Evolutionary conservation across 2,888 invertebrate species (phyloP), one percentile per base, ranked within the genome.

Genomic region (Cheiracanthium punctorium): DNA sequence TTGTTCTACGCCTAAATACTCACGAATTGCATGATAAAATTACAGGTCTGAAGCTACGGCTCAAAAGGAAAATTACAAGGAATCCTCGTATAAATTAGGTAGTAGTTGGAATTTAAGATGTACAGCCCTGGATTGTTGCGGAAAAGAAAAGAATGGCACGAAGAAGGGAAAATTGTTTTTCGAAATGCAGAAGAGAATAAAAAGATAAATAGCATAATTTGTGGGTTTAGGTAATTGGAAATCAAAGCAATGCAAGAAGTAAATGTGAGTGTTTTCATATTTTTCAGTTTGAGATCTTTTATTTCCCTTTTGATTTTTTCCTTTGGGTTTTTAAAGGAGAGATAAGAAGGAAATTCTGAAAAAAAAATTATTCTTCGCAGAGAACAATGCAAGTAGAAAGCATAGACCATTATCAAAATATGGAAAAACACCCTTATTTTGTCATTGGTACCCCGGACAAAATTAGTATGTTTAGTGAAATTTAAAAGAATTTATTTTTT

Each of bases 161-260:
- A 24, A 58, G 14, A 58, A 24, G 58, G 58, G 58, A 58, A 58
- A 58, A 58, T 58, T 58, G 58, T 58, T 58, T 58, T 58, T 37
- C 37, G 58, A 8, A 58, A 12, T 24, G 58, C 20, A 24, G 37
- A 37, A 24, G 58, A 58, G 24, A 24, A 58, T 20, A 24, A n/a
- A 58, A 58, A 58, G 58, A 58, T 58, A 58, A 58, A 58, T 58
- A 24, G 58, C 58, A 58, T 58, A 58, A 58, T 58, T 58, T 58
- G 58, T 58, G 58, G 58, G 58, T 5, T 58, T 58, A 58, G 24
- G 24, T 58, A 58, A 58, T 58, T 58, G 58, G 58, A 58, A 58
- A 58, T 20, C 20, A 58, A 58, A 58, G 24, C 20, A 58, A 24
- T n/a, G n/a, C n/a, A n/a, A 24, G 24, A 58, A 58, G 12, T 37